Conservation (phyloP, 2,113 vertebrate species). For the Rousettus leschenaultii region DNA sequence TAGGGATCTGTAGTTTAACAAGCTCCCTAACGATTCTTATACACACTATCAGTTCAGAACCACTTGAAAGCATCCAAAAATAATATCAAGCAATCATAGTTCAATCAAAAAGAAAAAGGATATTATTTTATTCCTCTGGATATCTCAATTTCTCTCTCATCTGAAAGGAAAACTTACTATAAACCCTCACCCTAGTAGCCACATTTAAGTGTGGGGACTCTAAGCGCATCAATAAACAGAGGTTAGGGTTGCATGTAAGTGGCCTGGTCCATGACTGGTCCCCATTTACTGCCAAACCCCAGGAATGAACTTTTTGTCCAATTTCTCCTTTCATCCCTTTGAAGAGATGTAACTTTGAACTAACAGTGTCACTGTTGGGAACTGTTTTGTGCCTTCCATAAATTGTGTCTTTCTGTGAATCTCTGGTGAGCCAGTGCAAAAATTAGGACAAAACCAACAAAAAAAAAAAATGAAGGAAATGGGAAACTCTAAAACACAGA, state of each 20-base stretch:
- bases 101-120: slow-evolving; percentile 2
- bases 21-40: not conserved
- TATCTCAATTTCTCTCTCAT: not conserved
- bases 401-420: slow-evolving; percentile 2
- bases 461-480: slow-evolving; percentile 32
- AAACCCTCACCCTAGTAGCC: not conserved
- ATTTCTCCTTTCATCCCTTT: slow-evolving; percentile 54
- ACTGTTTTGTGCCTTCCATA: not conserved
- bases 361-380: not conserved
- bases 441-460: slow-evolving; percentile 51
- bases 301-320: slow-evolving; percentile 54
- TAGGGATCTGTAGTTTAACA: not conserved
- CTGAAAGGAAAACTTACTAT: not conserved
- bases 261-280: not conserved
- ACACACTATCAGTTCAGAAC: not conserved
- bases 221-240: slow-evolving; percentile 25
- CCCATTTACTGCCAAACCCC: not conserved
- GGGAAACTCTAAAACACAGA: not conserved
- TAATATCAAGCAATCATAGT: not conserved
- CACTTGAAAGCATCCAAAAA: not conserved
- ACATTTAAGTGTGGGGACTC: not conserved
- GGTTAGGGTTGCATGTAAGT: not conserved
- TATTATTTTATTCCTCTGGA: not conserved
- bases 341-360: slow-evolving; percentile 55
- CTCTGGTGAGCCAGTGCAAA: not conserved